These are phyloP conservation scores for Lagenorhynchus albirostris DNA, from an alignment of 2,113 vertebrate genomes.

Conservation along the genomic window DNA sequence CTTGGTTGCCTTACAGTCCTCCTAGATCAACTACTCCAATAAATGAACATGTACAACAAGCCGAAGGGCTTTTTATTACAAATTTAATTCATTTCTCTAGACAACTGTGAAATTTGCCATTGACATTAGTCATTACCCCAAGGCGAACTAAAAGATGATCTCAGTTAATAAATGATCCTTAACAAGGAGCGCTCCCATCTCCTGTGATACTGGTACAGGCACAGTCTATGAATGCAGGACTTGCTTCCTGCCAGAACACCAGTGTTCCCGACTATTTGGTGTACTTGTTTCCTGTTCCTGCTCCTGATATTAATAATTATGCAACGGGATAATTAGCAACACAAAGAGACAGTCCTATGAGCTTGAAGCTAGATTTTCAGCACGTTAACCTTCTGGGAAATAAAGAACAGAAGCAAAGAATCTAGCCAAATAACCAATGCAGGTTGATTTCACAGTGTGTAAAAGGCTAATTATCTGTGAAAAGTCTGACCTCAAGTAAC, in stretches of 20 bases:
- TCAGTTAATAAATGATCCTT: slow-evolving; percentile 99
- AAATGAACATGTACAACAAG: slow-evolving; percentile 97
- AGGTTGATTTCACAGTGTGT: slow-evolving; percentile 91
- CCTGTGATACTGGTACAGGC: slow-evolving; percentile 90
- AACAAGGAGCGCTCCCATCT: slow-evolving; percentile 93
- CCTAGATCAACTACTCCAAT: slow-evolving; percentile 93
- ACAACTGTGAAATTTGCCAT: slow-evolving; percentile 99
- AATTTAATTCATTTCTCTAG: slow-evolving; percentile 99
- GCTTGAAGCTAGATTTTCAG: slow-evolving; percentile 89
- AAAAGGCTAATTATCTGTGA: slow-evolving; percentile 91
- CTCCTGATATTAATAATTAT: slow-evolving; percentile 94
- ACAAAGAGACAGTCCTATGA: slow-evolving; percentile 87
- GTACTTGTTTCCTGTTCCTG: slow-evolving; percentile 91
- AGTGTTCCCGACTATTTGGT: slow-evolving; percentile 87
- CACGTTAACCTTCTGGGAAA: slow-evolving; percentile 90
- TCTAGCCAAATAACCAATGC: slow-evolving; percentile 89
- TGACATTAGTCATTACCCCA: slow-evolving; percentile 99
- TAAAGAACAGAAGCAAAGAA: slow-evolving; percentile 88
- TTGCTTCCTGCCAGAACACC: slow-evolving; percentile 88
- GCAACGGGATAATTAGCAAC: slow-evolving; percentile 93
- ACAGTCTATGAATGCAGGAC: slow-evolving; percentile 91
- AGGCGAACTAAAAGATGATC: slow-evolving; percentile 98
- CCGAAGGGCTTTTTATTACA: slow-evolving; percentile 97
- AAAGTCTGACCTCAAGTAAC: slow-evolving; percentile 87
- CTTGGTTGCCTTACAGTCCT: slow-evolving; percentile 92